A percentile compares a stretch with the other conserved stretches of the same genome.
Evolutionary conservation across 2,888 invertebrate genomes (phyloP).

Genomic region (Pocota personata): DNA sequence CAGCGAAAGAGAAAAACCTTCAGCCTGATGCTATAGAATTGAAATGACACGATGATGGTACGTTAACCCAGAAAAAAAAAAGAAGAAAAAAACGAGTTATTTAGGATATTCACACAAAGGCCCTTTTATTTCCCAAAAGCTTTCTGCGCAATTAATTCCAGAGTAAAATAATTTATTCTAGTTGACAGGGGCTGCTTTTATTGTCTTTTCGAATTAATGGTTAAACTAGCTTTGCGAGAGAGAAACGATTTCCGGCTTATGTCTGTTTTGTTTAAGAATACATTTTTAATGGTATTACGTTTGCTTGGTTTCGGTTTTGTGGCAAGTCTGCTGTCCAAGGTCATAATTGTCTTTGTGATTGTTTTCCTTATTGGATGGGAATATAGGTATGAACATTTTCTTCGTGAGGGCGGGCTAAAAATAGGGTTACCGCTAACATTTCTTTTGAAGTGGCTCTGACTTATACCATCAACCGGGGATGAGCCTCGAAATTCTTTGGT

Average conservation of each 20-base stretch:
- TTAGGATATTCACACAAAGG: slow-evolving; percentile 35
- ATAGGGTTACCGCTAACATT: background rate
- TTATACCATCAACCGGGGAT: background rate
- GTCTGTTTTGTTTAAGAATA: slow-evolving; percentile 7
- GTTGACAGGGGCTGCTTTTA: slow-evolving; percentile 69
- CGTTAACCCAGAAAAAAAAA: background rate
- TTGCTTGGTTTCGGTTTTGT: background rate
- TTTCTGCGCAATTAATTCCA: slow-evolving; percentile 68
- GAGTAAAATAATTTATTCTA: slow-evolving; percentile 59
- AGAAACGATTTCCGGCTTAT: slow-evolving; percentile 20
- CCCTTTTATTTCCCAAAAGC: slow-evolving; percentile 49
- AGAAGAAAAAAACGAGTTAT: slow-evolving; percentile 30
- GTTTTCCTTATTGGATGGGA: background rate
- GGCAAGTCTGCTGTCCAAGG: background rate
- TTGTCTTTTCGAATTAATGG: slow-evolving; percentile 69
- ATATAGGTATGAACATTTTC: background rate
- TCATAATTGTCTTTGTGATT: background rate
- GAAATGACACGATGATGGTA: background rate
- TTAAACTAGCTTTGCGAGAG: slow-evolving; percentile 31
- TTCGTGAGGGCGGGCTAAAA: background rate
- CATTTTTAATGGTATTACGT: background rate
- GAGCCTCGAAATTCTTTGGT: background rate
- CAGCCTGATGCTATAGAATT: background rate
- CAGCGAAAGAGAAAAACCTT: background rate
- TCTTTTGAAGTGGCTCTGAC: background rate